Evolutionary conservation across 1,140 invertebrate species (phyloP), one percentile per base, ranked within the genome.

Genomic region (Drosophila ficusphila): DNA sequence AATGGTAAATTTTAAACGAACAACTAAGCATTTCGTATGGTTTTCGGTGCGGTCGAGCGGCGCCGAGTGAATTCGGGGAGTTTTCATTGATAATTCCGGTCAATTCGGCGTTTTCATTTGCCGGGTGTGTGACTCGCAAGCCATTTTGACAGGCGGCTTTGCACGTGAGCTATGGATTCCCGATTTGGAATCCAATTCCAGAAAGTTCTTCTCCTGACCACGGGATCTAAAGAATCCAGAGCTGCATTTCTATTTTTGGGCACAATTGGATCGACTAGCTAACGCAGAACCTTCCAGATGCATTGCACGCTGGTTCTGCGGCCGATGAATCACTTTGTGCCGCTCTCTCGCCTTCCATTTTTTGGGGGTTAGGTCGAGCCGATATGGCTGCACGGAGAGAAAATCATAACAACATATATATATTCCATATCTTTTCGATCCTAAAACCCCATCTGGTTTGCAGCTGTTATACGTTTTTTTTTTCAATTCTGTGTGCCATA

Each of bases 51-150:
- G 33, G 29, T 14, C 16, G n/a, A 64, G 18, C 14, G 23, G 29
- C 42, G 48, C 39, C n/a, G 2, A 16, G n/a, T 42, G 23, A 34
- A 52, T 64, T 75, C 58, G 48, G 18, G 0, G 25, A 8, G 27
- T 61, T 71, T 86, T 88, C 77, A 82, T 86, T 78, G 62, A 86
- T 61, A 67, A 88, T 77, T 70, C 33, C 21, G 52, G 31, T 27
- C 33, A 44, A 70, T 64, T 56, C 47, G 38, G 36, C 54, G 27
- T 70, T 82, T 86, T 86, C 33, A 82, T 74, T 82, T 88, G 82
- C 82, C 82, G 82, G 82, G 82, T 86, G 82, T 81, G 31, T 53
- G 64, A 57, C 57, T 62, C 75, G 48, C 49, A 49, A 69, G 65
- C 58, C 39, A 64, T 53, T 70, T 42, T 65, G 70, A 57, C 77